Base-by-base conservation (phyloP, 2,888 invertebrate genomes). In the Nephrotoma flavescens region DNA sequence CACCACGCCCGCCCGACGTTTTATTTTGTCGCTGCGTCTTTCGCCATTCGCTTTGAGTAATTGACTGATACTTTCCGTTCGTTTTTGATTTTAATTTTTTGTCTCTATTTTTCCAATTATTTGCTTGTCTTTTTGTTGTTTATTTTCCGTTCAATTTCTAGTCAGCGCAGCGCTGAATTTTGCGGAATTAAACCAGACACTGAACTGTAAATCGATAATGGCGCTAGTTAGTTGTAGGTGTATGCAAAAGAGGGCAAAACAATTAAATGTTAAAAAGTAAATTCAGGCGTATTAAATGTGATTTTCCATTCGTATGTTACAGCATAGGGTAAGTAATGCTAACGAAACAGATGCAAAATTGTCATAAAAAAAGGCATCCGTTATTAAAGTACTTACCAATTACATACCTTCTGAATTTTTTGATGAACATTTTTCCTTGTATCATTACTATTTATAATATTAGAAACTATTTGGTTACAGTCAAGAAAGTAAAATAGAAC, bases 1-100 rank as follows among this genome's bases (percentile, higher is more conserved):
- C 85, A 87, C 87, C 86, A 87, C 87, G 87, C 87, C 87, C 87
- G 87, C 85, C 87, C 87, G 86, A 87, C 85, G 71, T 71, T 31
- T 86, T 85, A 86, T 19, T 42, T 85, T 42, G 85, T 44, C 85
- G 85, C 85, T 85, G 85, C 85, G 85, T 85, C 42, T 85, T 85
- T 19, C 11, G 44, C 42, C 85, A 44, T 85, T 85, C 85, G 42
- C 85, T 85, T 85, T 44, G 15, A 85, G 42, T 85, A 85, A 85
- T 44, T 85, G 44, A 85, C 85, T 85, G 85, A 85, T 44, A 41
- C 11, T 71, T 71, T 71, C 71, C 71, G 71, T 71, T 71, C 71
- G 71, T 71, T 71, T 71, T 71, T 71, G 71, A 31, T 71, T 71
- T 71, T 71, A 71, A 57, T 71, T 71, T 52, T 71, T 71, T 71